Evolutionary conservation across 2,113 vertebrate species (phyloP), one percentile per base, ranked within the genome.

Genomic region (Laticauda colubrina): DNA sequence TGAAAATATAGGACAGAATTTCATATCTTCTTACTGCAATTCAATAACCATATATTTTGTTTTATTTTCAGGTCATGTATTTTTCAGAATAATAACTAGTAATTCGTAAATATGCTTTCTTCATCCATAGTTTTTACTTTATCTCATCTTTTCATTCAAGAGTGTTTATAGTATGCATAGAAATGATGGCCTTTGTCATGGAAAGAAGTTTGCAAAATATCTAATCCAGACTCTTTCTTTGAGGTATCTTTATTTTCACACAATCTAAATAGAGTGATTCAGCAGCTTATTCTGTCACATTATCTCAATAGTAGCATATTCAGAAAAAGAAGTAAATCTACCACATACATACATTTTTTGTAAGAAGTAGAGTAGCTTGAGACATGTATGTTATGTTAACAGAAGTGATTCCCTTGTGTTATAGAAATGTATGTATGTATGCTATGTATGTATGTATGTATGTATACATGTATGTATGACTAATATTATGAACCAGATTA

Each of bases 401-500:
- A 55, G 48, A 90, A 39, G 21, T 91, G 21, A 45, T 90, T 64
- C 24, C 43, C 43, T 48, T 64, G 29, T 14, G 1, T 54, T 88
- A 18, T n/a, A 69, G 85, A 51, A 51, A 51, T 51, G 48, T 48
- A 48, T 48, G 48, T 48, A 48, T 48, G 48, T 48, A 48, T 48
- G 48, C 5, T 48, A 8, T 48, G 48, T 51, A 51, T 51, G 48
- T 51, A 51, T 48, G 48, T 48, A 48, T 48, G 48, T 51, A 51
- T 51, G 48, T 51, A 51, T 9, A 1, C 9, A 51, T 7, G 48
- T 95, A 95, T 93, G 91, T 55, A 93, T 39, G n/a, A 75, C 64
- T 92, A 92, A 93, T 94, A 96, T 97, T 95, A 94, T 91, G 86
- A 96, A 93, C 90, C 92, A 81, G 90, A 90, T 95, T 95, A 94